phyloP scores from a whole-genome alignment of 1,140 invertebrate species.

The Drosophila seguyi region DNA sequence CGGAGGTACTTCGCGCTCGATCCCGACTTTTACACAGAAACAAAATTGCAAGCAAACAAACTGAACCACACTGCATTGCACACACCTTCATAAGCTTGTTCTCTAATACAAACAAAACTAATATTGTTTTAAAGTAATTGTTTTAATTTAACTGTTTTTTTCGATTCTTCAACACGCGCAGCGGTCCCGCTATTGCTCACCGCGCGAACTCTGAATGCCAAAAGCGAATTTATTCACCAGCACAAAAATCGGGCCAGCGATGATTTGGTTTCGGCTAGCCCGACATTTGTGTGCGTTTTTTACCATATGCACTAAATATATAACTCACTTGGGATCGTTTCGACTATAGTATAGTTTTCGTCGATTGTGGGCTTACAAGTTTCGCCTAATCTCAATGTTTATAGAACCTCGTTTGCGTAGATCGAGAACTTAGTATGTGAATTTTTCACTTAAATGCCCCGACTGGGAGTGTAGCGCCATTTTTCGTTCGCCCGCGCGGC shows the following conservation, averaged over 20 bases:
- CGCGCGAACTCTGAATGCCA: slow-evolving; percentile 79
- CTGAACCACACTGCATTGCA: not conserved
- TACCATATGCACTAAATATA: not conserved
- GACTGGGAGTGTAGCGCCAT: slow-evolving; percentile 47
- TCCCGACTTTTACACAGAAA: slow-evolving; percentile 8
- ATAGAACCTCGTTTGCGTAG: not conserved
- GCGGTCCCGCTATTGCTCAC: slow-evolving; percentile 37
- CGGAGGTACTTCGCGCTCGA: not conserved
- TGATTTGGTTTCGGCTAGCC: slow-evolving; percentile 23
- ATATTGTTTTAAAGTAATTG: slow-evolving; percentile 31
- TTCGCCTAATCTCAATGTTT: not conserved
- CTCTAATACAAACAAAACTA: slow-evolving; percentile 12
- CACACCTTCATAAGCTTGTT: slow-evolving; percentile 67
- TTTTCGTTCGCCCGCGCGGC: slow-evolving; percentile 74
- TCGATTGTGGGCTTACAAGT: not conserved
- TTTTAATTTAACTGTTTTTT: slow-evolving; percentile 64
- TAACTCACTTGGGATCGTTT: not conserved
- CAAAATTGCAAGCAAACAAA: slow-evolving; percentile 1
- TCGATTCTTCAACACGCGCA: slow-evolving; percentile 53
- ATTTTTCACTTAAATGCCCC: slow-evolving; percentile 29
- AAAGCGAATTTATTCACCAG: slow-evolving; percentile 49
- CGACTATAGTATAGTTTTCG: not conserved
- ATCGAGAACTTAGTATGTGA: no score
- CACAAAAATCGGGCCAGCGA: slow-evolving; percentile 41
- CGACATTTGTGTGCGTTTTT: slow-evolving; percentile 25